phyloP scores from a whole-genome alignment of 2,797 vertebrate species.

The Melanotaenia pygmaea region DNA sequence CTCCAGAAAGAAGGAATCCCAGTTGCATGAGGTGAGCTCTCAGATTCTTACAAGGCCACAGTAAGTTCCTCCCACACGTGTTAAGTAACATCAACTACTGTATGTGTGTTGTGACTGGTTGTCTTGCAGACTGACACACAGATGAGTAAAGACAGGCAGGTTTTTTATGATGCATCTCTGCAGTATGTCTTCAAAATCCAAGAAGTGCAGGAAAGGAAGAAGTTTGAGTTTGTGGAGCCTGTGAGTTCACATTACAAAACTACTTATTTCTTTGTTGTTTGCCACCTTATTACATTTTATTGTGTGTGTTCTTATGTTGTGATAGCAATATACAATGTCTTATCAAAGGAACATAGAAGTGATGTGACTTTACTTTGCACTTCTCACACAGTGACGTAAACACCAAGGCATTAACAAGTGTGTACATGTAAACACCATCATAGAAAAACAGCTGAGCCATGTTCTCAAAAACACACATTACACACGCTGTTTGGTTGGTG shows the following conservation, averaged over 20 bases:
- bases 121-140: slow-evolving; percentile 90
- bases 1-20: slow-evolving; percentile 96
- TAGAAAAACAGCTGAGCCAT: slow-evolving; percentile 16
- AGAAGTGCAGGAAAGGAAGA: slow-evolving; percentile 99
- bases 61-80: neutral
- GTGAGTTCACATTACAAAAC: slow-evolving; percentile 81
- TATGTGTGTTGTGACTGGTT: slow-evolving; percentile 22
- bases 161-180: slow-evolving; percentile 95
- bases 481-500: slow-evolving; percentile 45
- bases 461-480: slow-evolving; percentile 46
- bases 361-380: slow-evolving; percentile 10
- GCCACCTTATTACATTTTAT: neutral
- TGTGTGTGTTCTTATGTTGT: neutral
- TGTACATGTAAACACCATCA: slow-evolving; percentile 16
- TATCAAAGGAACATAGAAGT: neutral
- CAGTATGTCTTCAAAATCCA: slow-evolving; percentile 99
- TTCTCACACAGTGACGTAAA: slow-evolving; percentile 34
- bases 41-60: neutral
- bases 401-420: slow-evolving; percentile 24
- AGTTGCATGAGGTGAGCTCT: slow-evolving; percentile 91
- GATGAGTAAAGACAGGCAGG: slow-evolving; percentile 93
- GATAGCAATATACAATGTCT: neutral
- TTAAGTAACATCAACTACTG: neutral
- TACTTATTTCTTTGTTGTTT: neutral
- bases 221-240: slow-evolving; percentile 99